Percentiles rank a stretch among this genome's conserved stretches.
Conservation (phyloP, 2,113 vertebrate species). For the Crotalus tigris region DNA sequence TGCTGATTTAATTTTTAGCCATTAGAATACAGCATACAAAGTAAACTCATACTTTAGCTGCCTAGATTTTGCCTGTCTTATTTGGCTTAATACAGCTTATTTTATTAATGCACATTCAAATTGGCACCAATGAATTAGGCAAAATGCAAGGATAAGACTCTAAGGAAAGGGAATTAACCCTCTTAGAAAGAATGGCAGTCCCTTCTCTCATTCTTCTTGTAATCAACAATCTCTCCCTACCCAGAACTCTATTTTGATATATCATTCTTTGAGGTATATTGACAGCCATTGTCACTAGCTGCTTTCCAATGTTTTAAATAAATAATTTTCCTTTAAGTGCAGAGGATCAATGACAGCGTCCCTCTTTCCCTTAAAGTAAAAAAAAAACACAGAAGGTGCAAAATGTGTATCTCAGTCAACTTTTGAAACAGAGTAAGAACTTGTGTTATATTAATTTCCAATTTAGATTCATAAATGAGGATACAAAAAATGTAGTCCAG, state of each 20-base stretch:
- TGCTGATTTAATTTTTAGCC: neutral
- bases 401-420: neutral
- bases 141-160: neutral
- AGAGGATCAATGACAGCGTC: neutral
- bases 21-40: constrained; percentile 23
- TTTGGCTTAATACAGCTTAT: constrained; percentile 20
- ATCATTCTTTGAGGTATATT: neutral
- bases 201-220: neutral
- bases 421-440: neutral
- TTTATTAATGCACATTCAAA: constrained; percentile 41
- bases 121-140: neutral
- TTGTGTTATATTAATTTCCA: neutral
- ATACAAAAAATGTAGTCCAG: neutral
- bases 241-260: neutral
- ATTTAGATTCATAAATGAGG: neutral
- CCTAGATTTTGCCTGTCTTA: neutral
- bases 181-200: neutral
- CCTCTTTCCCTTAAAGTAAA: neutral
- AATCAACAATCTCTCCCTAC: neutral
- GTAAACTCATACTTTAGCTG: neutral
- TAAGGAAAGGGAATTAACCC: neutral
- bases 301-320: neutral
- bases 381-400: neutral
- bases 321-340: neutral
- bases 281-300: neutral